Percentiles rank a stretch among this genome's conserved stretches.
These are phyloP conservation scores for Serinus canaria DNA, from an alignment of 2,113 vertebrate genomes.

Conservation along the genomic window DNA sequence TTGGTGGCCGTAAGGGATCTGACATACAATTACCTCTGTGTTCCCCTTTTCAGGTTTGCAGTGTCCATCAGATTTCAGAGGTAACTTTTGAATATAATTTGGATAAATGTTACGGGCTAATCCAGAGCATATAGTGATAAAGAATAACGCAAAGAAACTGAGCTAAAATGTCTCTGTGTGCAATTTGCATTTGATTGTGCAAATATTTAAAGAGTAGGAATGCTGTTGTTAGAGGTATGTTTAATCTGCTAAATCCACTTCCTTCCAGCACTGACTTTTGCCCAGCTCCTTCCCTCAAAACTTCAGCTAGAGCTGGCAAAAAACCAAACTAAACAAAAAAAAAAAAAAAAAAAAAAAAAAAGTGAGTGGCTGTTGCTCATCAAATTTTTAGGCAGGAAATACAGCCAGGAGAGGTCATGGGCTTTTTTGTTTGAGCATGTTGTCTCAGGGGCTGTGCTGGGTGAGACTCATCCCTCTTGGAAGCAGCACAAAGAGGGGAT, in stretches of 20 bases:
- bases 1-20: rapidly evolving
- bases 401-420: rapidly evolving
- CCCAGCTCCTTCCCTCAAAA: not conserved
- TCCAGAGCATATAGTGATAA: not conserved
- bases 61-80: not conserved
- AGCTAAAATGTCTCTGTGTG: not conserved
- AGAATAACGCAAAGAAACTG: not conserved
- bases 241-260: not conserved
- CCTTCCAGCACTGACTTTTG: not conserved
- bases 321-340: not conserved
- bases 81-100: not conserved
- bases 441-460: not conserved
- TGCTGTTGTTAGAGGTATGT: not conserved
- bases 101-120: not conserved
- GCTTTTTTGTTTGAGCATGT: rapidly evolving
- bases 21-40: not conserved
- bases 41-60: not conserved
- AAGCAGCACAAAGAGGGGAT: not conserved
- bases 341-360: not conserved
- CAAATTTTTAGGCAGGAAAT: not conserved
- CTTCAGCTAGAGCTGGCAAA: not conserved
- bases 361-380: not conserved
- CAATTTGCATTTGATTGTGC: not conserved
- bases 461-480: not conserved
- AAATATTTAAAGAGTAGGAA: not conserved